These are phyloP conservation scores for Epinephelus moara DNA, from an alignment of 2,113 vertebrate species.

Conservation along the genomic window DNA sequence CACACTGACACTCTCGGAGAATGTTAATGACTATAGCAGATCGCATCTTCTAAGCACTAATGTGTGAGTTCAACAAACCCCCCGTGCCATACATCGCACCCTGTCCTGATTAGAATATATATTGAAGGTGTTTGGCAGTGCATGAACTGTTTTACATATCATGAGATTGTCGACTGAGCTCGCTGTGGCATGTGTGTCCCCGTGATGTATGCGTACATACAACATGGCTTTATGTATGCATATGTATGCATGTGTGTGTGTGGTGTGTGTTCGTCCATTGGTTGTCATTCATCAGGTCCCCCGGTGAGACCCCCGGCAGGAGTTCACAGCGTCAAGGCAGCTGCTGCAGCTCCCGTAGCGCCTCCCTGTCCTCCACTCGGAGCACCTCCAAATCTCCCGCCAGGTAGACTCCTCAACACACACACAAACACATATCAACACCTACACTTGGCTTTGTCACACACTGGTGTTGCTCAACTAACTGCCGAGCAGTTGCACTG, in stretches of 20 bases:
- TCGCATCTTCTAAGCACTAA: constrained; percentile 8
- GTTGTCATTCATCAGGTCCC: constrained; percentile 85
- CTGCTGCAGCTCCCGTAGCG: constrained; percentile 92
- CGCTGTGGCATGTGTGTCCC: constrained; percentile 31
- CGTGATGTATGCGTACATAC: constrained; percentile 48
- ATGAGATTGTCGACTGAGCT: constrained; percentile 46
- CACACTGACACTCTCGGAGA: constrained; percentile 39
- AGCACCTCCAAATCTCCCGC: constrained; percentile 91
- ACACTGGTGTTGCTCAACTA: constrained; percentile 2
- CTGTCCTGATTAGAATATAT: constrained; percentile 50
- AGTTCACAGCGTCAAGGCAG: constrained; percentile 91
- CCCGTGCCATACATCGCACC: not conserved
- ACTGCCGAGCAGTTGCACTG: constrained; percentile 24
- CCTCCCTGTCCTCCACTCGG: constrained; percentile 90
- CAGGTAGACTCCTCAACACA: constrained; percentile 85
- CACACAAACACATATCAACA: constrained; percentile 4
- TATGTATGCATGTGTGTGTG: constrained; percentile 35
- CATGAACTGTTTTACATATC: constrained; percentile 36
- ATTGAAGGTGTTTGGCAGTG: constrained; percentile 41
- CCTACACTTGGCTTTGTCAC: not conserved
- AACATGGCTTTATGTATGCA: constrained; percentile 39
- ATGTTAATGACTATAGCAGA: constrained; percentile 29
- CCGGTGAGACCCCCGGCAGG: constrained; percentile 88
- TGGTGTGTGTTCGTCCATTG: constrained; percentile 41
- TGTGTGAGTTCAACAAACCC: constrained; percentile 17